Evolutionary conservation across 2,113 vertebrate species (phyloP).

Genomic region (Arizona elegans): DNA sequence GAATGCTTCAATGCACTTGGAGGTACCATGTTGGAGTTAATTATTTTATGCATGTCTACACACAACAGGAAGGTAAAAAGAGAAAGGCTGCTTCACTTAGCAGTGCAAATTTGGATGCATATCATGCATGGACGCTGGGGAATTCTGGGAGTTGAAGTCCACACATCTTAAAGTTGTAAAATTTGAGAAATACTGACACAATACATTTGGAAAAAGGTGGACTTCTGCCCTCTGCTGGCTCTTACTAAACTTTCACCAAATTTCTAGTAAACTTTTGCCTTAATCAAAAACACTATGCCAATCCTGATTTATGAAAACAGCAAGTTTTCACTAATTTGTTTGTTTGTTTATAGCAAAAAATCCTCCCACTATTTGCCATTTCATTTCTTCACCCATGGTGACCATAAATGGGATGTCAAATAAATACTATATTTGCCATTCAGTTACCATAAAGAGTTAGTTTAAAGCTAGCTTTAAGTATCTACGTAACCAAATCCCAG

Average conservation of each 20-base stretch:
- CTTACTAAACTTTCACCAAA: too few species aligned
- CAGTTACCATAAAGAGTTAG: not conserved
- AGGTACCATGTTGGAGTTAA: not conserved
- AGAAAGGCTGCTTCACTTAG: not conserved
- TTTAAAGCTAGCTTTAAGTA: constrained; percentile 14
- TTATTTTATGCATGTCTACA: not conserved
- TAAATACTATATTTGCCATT: not conserved
- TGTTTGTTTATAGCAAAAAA: constrained; percentile 8
- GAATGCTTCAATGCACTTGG: not conserved
- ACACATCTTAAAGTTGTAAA: not conserved
- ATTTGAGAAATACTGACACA: not conserved
- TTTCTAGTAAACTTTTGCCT: not conserved
- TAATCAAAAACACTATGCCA: not conserved
- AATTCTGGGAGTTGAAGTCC: not conserved
- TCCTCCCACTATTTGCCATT: constrained; percentile 13
- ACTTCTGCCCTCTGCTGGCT: not conserved
- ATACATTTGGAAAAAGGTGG: not conserved
- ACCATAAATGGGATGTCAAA: constrained; percentile 9
- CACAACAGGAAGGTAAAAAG: not conserved
- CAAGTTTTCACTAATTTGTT: constrained; percentile 27
- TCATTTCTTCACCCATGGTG: not conserved
- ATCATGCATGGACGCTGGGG: not conserved
- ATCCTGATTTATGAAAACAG: not conserved
- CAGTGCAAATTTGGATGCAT: not conserved
- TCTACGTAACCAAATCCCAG: not conserved